These are phyloP conservation scores for Rhinogobio ventralis DNA, from an alignment of 2,797 vertebrate genomes.

Conservation along the genomic window DNA sequence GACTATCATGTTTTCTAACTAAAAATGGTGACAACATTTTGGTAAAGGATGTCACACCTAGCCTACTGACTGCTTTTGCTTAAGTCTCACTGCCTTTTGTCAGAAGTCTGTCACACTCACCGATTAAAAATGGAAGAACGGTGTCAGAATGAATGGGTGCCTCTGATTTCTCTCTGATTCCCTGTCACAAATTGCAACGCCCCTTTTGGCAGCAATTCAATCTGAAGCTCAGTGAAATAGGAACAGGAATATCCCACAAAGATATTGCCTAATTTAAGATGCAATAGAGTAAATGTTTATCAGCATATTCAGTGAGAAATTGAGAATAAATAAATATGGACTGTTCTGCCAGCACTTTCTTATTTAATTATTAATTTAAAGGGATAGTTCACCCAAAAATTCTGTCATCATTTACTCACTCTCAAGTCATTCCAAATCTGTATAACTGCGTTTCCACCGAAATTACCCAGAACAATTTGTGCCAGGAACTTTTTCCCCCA, in stretches of 20 bases:
- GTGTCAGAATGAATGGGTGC: background rate
- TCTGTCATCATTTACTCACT: background rate
- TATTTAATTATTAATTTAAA: background rate
- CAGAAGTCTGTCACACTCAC: constrained; percentile 18
- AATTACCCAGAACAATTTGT: too few relatives aligned
- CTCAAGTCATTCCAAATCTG: background rate
- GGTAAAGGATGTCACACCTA: background rate
- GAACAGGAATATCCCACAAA: background rate
- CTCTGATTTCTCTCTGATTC: constrained; percentile 14
- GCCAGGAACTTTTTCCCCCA: too few relatives aligned
- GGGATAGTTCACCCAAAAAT: background rate
- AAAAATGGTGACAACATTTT: background rate
- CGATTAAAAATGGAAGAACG: constrained; percentile 24
- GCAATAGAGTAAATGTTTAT: background rate
- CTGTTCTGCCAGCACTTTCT: background rate
- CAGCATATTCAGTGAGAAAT: background rate
- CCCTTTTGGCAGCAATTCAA: constrained; percentile 34
- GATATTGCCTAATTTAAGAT: background rate
- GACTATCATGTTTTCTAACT: background rate
- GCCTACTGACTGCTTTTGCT: background rate
- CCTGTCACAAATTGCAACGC: background rate
- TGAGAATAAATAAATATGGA: background rate
- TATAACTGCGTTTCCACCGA: too few relatives aligned
- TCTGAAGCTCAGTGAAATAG: constrained; percentile 15
- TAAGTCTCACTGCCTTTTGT: background rate